A percentile compares a stretch with the other conserved stretches of the same genome.
Conservation (phyloP, 1,140 invertebrate species). For the Mylabris phalerata region DNA sequence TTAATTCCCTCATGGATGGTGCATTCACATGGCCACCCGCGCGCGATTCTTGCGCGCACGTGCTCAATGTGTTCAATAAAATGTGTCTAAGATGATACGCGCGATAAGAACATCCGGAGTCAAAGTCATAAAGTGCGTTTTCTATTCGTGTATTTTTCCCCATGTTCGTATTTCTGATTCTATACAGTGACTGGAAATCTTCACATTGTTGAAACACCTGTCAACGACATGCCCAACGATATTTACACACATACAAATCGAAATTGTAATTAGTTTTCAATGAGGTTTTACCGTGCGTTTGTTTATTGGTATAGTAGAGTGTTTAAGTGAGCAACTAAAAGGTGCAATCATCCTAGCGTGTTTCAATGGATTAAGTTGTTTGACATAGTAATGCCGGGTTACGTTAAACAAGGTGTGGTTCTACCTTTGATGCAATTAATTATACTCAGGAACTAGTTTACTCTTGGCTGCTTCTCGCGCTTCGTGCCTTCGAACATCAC, state of each 20-base stretch:
- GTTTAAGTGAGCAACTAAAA: slow-evolving; percentile 17
- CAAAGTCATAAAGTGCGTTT: slow-evolving; percentile 4
- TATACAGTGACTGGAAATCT: no score
- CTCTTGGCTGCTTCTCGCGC: slow-evolving; percentile 16
- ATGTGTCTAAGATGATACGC: slow-evolving; percentile 2
- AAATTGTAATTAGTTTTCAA: slow-evolving; percentile 19
- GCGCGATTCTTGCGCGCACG: no score
- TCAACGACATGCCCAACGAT: not conserved
- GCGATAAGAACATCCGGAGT: slow-evolving; percentile 8
- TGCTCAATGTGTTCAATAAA: not conserved
- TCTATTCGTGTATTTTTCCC: no score
- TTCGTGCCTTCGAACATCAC: slow-evolving; percentile 13
- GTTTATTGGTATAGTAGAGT: slow-evolving; percentile 7
- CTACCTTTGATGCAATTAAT: slow-evolving; percentile 24
- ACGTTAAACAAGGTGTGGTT: slow-evolving; percentile 22
- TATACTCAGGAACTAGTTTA: slow-evolving; percentile 23
- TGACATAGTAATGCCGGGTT: slow-evolving; percentile 26
- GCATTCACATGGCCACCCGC: no score
- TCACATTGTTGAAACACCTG: not conserved
- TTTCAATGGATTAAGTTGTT: slow-evolving; percentile 24
- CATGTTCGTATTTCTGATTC: no score
- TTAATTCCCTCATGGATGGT: no score
- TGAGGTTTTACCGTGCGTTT: no score
- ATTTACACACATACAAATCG: slow-evolving; percentile 1
- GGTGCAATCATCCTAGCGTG: slow-evolving; percentile 14